These are phyloP conservation scores for Polymixis flavicincta DNA, from an alignment of 2,888 invertebrate genomes.

Conservation along the genomic window DNA sequence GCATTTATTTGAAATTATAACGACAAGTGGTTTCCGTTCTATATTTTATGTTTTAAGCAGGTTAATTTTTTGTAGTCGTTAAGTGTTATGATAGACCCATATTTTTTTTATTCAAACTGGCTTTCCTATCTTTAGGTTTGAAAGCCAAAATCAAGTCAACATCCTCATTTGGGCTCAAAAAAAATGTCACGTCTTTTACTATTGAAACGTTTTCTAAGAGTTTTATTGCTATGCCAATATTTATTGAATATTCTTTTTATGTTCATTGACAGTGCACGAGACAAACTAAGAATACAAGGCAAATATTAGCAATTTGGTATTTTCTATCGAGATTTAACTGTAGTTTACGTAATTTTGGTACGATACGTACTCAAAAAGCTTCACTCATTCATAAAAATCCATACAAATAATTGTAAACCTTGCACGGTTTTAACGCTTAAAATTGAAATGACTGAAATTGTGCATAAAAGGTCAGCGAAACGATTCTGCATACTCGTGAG, in stretches of 20 bases:
- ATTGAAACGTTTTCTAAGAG: not conserved
- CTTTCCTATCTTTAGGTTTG: not conserved
- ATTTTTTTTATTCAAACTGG: constrained; percentile 7
- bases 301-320: constrained; percentile 29
- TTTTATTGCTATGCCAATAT: constrained; percentile 20
- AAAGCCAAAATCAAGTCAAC: not conserved
- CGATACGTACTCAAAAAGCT: not conserved
- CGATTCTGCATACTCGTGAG: constrained; percentile 19
- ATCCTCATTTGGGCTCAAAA: not conserved
- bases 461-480: constrained; percentile 18
- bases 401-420: constrained; percentile 4
- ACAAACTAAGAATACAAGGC: constrained; percentile 24
- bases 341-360: not conserved
- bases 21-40: constrained; percentile 38
- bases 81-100: not conserved
- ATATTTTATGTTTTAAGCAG: not conserved
- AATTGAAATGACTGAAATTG: constrained; percentile 22
- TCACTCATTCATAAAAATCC: not conserved
- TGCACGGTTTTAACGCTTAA: constrained; percentile 19
- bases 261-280: constrained; percentile 1
- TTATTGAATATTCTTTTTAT: constrained; percentile 16
- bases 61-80: constrained; percentile 2
- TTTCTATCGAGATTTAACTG: constrained; percentile 17
- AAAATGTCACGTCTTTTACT: not conserved
- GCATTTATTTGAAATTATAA: constrained; percentile 38